phyloP scores from a whole-genome alignment of 2,797 vertebrate species.

The Semotilus atromaculatus region DNA sequence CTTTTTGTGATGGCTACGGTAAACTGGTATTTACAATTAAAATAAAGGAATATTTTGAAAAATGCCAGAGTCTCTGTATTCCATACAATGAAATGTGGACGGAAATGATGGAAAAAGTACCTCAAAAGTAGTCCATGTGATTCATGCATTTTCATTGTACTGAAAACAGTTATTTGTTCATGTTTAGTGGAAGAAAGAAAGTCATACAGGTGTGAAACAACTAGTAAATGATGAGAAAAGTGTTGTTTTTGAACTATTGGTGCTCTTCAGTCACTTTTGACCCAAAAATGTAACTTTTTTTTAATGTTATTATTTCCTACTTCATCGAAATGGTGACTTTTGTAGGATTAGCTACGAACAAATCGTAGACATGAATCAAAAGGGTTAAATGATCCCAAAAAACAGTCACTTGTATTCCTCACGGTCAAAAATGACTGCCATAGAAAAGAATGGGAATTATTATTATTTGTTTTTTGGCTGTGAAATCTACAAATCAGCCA shows the following conservation, averaged over 20 bases:
- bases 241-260: not conserved
- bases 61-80: not conserved
- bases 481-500: no score
- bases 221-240: not conserved
- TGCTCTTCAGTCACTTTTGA: not conserved
- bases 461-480: no score
- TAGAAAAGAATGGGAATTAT: no score
- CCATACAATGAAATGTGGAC: no score
- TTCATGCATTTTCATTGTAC: not conserved
- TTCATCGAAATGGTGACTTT: not conserved
- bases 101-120: not conserved
- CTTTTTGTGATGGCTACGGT: conserved; percentile 23
- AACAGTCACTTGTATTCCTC: not conserved
- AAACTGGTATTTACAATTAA: conserved; percentile 20
- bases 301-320: no score
- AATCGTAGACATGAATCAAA: not conserved
- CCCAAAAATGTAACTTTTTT: not conserved
- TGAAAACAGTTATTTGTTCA: not conserved
- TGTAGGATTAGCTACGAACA: not conserved
- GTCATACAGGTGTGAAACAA: not conserved
- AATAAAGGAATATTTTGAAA: not conserved
- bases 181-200: not conserved
- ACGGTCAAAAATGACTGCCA: no score
- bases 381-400: not conserved
- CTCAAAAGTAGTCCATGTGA: not conserved